Evolutionary conservation across 1,140 invertebrate genomes (phyloP).

Genomic region (Drosophila seguyi): DNA sequence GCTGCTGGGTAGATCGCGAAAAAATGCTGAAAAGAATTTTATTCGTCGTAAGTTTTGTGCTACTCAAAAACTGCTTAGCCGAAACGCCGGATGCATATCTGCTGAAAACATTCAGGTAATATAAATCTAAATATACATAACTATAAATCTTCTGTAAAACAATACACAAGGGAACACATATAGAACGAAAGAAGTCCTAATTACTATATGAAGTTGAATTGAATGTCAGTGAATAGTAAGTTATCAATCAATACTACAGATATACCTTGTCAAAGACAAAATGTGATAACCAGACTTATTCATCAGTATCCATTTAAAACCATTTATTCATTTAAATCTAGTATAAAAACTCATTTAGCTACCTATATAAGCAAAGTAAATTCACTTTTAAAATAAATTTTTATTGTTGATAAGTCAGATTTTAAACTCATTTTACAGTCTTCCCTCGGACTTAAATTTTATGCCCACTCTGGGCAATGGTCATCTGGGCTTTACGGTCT

Average conservation of each 20-base stretch:
- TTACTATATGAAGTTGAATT: neutral
- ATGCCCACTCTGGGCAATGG: slow-evolving; percentile 87
- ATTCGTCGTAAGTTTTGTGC: neutral
- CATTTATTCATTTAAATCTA: neutral
- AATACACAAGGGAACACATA: neutral
- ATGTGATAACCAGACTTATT: neutral
- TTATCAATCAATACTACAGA: neutral
- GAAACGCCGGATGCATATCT: slow-evolving; percentile 22
- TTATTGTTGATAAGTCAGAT: neutral
- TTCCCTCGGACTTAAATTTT: slow-evolving; percentile 86
- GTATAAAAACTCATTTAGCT: no score
- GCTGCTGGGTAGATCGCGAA: neutral
- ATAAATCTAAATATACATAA: no score
- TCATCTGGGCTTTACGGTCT: slow-evolving; percentile 87
- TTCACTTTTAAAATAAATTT: neutral
- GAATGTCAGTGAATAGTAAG: no score
- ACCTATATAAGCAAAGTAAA: neutral
- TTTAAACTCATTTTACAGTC: slow-evolving; percentile 62
- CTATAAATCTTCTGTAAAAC: neutral
- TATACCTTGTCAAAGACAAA: neutral
- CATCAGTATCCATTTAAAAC: neutral
- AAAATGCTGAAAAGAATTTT: no score
- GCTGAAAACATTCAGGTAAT: slow-evolving; percentile 23
- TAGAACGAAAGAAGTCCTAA: no score
- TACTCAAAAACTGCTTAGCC: slow-evolving; percentile 2